Percentiles rank a stretch among this genome's conserved stretches.
Evolutionary conservation across 2,888 invertebrate species (phyloP).

Genomic region (Pyrrhia umbra): DNA sequence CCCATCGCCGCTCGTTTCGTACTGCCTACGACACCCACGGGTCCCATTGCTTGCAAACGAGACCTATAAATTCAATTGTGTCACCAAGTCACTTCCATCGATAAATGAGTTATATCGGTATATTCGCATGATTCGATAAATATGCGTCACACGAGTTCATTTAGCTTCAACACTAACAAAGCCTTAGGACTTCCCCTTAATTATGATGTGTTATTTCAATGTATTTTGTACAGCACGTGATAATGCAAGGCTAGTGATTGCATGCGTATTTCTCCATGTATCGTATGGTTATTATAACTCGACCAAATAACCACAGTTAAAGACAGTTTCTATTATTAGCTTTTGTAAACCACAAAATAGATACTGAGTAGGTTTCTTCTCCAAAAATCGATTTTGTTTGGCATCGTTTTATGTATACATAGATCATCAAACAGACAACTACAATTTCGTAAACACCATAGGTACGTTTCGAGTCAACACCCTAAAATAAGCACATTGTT

Average conservation of each 20-base stretch:
- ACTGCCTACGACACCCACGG: constrained; percentile 20
- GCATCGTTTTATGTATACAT: too few relatives aligned
- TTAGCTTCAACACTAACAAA: constrained; percentile 19
- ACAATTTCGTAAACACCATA: background rate
- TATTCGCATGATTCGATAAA: constrained; percentile 13
- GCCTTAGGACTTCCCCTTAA: constrained; percentile 40
- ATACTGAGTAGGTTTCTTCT: too few relatives aligned
- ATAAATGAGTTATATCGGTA: constrained; percentile 4
- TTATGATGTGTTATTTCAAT: constrained; percentile 17
- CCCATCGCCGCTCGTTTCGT: constrained; percentile 7
- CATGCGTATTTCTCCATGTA: background rate
- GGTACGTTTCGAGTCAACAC: background rate
- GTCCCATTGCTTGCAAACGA: constrained; percentile 18
- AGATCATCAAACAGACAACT: too few relatives aligned
- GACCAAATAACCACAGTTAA: too few relatives aligned
- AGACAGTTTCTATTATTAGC: too few relatives aligned
- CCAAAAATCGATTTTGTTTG: too few relatives aligned
- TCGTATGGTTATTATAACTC: too few relatives aligned
- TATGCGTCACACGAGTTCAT: constrained; percentile 42
- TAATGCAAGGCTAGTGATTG: background rate
- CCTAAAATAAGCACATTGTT: background rate
- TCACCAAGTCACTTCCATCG: background rate
- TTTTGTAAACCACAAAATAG: too few relatives aligned
- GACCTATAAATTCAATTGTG: constrained; percentile 19
- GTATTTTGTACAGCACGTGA: constrained; percentile 12